Evolutionary conservation across 1,140 invertebrate species (phyloP), one percentile per base, ranked within the genome.

Genomic region (Samia ricini): DNA sequence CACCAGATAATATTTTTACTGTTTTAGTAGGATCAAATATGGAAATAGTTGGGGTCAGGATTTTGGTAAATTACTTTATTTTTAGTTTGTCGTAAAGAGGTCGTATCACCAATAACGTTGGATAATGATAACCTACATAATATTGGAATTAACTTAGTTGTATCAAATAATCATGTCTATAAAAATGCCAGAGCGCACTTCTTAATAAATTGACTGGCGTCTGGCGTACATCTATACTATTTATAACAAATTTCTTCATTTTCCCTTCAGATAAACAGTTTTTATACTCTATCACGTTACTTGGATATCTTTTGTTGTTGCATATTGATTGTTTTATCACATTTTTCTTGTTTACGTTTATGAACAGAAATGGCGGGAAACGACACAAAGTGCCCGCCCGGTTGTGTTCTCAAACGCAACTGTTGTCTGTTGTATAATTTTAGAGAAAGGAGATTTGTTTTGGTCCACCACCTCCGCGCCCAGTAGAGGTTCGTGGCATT

Each of bases 391-490:
- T 69, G 63, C 72, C 64, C 70, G 63, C 72, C 64, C 69, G 61
- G 63, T 60, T 66, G 72, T 72, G 74, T 64, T 79, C 69, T 67
- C 71, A 66, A 77, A 72, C 62, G 73, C 72, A 67, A 81, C 33
- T 42, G 33, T 86, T 88, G 79, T 83, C 76, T 79, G 79, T 86
- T 88, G 79, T 83, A 85, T 85, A 88, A 89, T 87, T 86, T 85
- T 83, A 85, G 83, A 89, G 85, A 89, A 89, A 88, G 86, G 86
- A 83, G 84, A 87, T 89, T 85, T 89, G 87, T 87, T 89, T 87
- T 89, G 83, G 87, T 88, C 81, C 78, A 82, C 77, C 83, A 82
- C 81, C 79, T 81, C 78, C 72, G 83, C 79, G 70, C 74, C 79
- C 33, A 1, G 4, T 23, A 42, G 36, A 76, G 65, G 76, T 72